A percentile compares a stretch with the other conserved stretches of the same genome.
Evolutionary conservation across 1,140 invertebrate species (phyloP).

Genomic region (Monomorium pharaonis): DNA sequence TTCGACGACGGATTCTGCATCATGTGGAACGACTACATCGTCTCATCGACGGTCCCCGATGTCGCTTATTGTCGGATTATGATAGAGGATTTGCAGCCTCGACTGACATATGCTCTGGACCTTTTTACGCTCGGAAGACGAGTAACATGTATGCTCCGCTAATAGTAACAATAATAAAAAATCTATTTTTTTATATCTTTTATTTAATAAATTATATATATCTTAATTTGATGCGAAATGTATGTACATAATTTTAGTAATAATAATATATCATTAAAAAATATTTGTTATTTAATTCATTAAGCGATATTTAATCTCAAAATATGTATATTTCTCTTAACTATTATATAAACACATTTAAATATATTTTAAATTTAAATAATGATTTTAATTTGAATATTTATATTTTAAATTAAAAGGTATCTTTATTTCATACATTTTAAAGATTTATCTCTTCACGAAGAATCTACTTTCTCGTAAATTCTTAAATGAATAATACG

Average conservation of each 20-base stretch:
- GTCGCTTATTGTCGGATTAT: constrained; percentile 63
- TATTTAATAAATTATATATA: background rate
- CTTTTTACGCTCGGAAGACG: background rate
- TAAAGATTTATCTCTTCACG: background rate
- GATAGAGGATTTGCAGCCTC: constrained; percentile 50
- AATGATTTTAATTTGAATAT: background rate
- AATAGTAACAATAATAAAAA: background rate
- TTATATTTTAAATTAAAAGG: background rate
- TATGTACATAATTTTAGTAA: background rate
- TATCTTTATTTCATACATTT: background rate
- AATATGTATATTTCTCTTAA: background rate
- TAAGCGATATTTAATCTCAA: background rate
- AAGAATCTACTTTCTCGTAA: background rate
- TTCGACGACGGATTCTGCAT: constrained; percentile 27
- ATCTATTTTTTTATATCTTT: background rate
- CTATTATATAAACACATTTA: background rate
- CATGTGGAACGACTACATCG: constrained; percentile 46
- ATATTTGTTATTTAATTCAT: background rate
- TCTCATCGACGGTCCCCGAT: constrained; percentile 59
- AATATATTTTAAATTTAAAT: background rate
- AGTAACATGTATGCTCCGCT: background rate
- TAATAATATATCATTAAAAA: background rate
- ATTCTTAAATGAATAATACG: background rate
- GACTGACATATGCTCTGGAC: constrained; percentile 54
- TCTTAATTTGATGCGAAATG: background rate